Conservation (phyloP, 2,888 invertebrate species). For the Troides helena region DNA sequence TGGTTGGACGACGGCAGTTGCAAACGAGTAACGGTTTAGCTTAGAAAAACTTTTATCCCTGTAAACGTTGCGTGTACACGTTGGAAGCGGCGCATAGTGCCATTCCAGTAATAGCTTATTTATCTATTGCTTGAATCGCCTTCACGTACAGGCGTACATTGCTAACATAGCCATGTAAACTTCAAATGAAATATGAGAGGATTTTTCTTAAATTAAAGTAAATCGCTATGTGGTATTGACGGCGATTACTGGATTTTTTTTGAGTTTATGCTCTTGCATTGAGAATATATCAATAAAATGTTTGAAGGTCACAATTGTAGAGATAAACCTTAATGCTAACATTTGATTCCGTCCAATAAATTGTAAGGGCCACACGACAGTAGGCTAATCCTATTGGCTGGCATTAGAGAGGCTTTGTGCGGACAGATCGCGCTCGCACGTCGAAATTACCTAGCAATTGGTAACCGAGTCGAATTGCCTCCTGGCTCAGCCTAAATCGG, state of each 20-base stretch:
- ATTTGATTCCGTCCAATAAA: constrained; percentile 71
- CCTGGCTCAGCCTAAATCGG: constrained; percentile 78
- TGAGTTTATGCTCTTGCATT: neutral
- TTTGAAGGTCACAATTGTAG: constrained; percentile 13
- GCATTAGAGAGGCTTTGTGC: constrained; percentile 77
- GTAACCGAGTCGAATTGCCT: constrained; percentile 74
- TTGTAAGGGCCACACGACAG: constrained; percentile 69
- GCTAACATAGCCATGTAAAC: neutral
- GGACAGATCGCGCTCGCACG: constrained; percentile 76
- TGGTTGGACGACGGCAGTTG: constrained; percentile 61
- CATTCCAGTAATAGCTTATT: constrained; percentile 2
- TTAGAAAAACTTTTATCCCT: constrained; percentile 71
- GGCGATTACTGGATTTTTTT: neutral
- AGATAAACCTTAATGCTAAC: constrained; percentile 48
- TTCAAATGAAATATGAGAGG: too few relatives aligned
- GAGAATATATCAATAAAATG: neutral
- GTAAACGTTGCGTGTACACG: constrained; percentile 36
- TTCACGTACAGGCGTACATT: neutral
- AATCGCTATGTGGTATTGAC: too few relatives aligned
- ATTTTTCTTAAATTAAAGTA: too few relatives aligned
- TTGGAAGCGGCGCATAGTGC: constrained; percentile 7
- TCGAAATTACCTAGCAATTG: constrained; percentile 80
- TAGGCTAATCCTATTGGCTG: constrained; percentile 76
- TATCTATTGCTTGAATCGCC: neutral
- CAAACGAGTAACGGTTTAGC: constrained; percentile 63